Base-by-base conservation (phyloP, 2,113 vertebrate species). In the Triplophysa dalaica region DNA sequence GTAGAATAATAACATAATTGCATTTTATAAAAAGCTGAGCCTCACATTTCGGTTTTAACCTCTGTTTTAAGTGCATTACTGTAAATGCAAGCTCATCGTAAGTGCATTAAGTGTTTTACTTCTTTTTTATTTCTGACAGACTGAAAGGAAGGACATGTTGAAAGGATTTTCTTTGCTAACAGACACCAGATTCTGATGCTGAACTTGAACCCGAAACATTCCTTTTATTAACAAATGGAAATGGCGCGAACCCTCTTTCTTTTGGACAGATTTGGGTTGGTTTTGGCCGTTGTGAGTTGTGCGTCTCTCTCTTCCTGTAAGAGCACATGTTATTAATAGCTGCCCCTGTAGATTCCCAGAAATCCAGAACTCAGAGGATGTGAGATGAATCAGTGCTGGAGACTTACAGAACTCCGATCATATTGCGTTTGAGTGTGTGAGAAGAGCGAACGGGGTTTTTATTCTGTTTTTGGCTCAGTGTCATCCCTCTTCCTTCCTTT, bases 401-500 rank as follows among this genome's bases (percentile, higher is more conserved):
- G 5, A 60, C 19, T 41, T 60, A 43, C 54, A 43, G 54, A 21
- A 60, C 41, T 73, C n/a, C 9, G 54, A 43, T 73, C n/a, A 41
- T 4, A 38, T 73, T 73, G 16, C 70, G 8, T 14, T 21, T 22
- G 13, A 4, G 16, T 70, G 70, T 73, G 38, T 73, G 8, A 60
- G 13, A 14, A 56, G 10, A 72, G 77, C 41, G 9, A 69, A 41
- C 17, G 83, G 48, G 69, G 61, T 9, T 41, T 50, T 91, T 93
- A 92, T 85, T 78, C 89, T 90, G 86, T 85, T 90, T 89, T 89
- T 90, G 85, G 92, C 93, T 86, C 85, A 54, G 78, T 83, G 88
- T 89, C 92, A 94, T 93, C 93, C 94, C 93, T 91, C 87, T 89
- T 91, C 89, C 91, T 92, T 92, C 92, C 91, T 90, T 88, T 86